These are phyloP conservation scores for Mirza zaza DNA, from an alignment of 2,113 vertebrate genomes.

Conservation along the genomic window DNA sequence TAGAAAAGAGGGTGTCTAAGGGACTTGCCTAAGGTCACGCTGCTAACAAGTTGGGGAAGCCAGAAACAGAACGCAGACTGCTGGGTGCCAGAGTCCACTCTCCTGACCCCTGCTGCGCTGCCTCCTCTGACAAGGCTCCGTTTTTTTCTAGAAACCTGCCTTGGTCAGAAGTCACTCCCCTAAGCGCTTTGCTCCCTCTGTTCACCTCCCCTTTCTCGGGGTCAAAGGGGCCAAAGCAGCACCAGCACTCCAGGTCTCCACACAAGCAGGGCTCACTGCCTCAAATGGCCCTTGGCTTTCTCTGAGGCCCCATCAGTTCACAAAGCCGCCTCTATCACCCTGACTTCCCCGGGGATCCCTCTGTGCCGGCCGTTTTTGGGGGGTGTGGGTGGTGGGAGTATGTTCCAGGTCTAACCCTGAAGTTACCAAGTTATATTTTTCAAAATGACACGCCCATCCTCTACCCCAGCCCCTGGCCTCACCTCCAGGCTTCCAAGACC, in stretches of 20 bases:
- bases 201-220: neutral
- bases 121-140: rapidly evolving
- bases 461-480: neutral
- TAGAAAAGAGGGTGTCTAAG: neutral
- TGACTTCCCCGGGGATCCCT: neutral
- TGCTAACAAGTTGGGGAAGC: neutral
- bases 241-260: neutral
- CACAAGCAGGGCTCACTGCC: rapidly evolving
- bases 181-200: neutral
- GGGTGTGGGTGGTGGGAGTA: too few relatives aligned
- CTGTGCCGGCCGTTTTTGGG: neutral
- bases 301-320: neutral
- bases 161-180: neutral
- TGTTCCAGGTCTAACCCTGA: neutral
- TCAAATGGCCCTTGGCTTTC: neutral
- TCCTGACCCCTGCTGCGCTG: neutral
- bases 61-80: neutral
- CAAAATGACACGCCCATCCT: neutral
- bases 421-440: neutral
- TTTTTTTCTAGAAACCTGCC: neutral
- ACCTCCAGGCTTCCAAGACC: neutral
- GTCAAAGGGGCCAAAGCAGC: neutral
- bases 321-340: neutral
- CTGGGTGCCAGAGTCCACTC: rapidly evolving
- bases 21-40: neutral